phyloP scores from a whole-genome alignment of 1,140 invertebrate species.

The Trichonephila clavata region DNA sequence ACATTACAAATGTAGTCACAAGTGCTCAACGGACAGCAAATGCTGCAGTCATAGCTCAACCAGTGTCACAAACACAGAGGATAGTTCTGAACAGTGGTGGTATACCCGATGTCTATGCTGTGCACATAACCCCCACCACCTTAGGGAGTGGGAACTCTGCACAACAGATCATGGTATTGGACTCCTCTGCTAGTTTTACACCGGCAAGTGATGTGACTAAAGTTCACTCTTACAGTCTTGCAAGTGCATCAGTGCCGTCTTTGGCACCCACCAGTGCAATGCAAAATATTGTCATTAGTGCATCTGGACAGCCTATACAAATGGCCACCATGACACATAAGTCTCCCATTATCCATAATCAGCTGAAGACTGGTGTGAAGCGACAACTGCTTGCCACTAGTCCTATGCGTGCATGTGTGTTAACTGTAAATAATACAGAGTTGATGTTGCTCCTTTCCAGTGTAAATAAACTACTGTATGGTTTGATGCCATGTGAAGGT shows the following conservation, averaged over 20 bases:
- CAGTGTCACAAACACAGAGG: conserved; percentile 28
- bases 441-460: conserved; percentile 14
- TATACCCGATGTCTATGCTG: conserved; percentile 47
- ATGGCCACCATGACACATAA: conserved; percentile 8
- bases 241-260: conserved; percentile 45
- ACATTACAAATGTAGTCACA: conserved; percentile 60
- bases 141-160: background rate
- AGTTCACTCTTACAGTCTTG: conserved; percentile 75
- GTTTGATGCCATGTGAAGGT: conserved; percentile 42
- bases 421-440: conserved; percentile 40
- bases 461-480: conserved; percentile 64
- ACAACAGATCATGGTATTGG: conserved; percentile 56
- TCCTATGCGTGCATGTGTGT: background rate
- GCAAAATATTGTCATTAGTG: conserved; percentile 43
- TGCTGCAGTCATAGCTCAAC: conserved; percentile 21
- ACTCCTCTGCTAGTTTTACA: conserved; percentile 32
- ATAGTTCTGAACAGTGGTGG: conserved; percentile 59
- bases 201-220: conserved; percentile 67
- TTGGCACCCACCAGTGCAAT: conserved; percentile 12
- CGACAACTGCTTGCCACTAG: conserved; percentile 1
- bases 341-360: conserved; percentile 14
- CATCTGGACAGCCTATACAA: conserved; percentile 32
- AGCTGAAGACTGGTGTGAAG: conserved; percentile 39
- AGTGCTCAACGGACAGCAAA: conserved; percentile 53
- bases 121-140: conserved; percentile 42